These are phyloP conservation scores for Thamnophis sirtalis DNA, from an alignment of 2,113 vertebrate genomes.

Conservation along the genomic window DNA sequence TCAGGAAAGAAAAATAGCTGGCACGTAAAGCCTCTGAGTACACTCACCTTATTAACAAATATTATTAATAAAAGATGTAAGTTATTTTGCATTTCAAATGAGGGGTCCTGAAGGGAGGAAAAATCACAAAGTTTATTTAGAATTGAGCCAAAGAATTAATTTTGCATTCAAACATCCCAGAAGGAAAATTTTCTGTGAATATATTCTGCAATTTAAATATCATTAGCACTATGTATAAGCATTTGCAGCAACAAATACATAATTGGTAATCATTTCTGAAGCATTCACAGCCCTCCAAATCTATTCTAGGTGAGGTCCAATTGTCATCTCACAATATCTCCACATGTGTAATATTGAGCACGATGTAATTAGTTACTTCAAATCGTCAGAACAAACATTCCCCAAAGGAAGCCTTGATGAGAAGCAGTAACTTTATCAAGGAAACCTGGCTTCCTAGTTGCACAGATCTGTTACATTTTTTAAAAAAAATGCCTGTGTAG, in stretches of 20 bases:
- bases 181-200: constrained; percentile 37
- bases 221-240: constrained; percentile 50
- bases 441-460: too few species aligned
- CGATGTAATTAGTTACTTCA: not conserved
- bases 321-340: not conserved
- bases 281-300: not conserved
- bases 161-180: constrained; percentile 48
- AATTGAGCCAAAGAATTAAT: constrained; percentile 49
- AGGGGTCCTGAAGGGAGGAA: constrained; percentile 20
- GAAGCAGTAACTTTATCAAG: not conserved
- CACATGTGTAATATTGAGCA: not conserved
- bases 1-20: constrained; percentile 22
- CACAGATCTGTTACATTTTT: not conserved
- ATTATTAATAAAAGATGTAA: constrained; percentile 30
- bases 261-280: constrained; percentile 43
- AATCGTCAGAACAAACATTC: not conserved
- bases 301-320: not conserved
- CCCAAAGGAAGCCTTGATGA: not conserved
- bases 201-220: constrained; percentile 59
- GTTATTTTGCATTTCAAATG: constrained; percentile 1
- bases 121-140: constrained; percentile 27
- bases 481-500: not conserved
- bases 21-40: constrained; percentile 17
- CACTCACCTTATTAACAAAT: constrained; percentile 16
- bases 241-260: constrained; percentile 40